Percentiles rank a stretch among this genome's conserved stretches.
Conservation (phyloP, 2,888 invertebrate species). For the Clivina fossor region DNA sequence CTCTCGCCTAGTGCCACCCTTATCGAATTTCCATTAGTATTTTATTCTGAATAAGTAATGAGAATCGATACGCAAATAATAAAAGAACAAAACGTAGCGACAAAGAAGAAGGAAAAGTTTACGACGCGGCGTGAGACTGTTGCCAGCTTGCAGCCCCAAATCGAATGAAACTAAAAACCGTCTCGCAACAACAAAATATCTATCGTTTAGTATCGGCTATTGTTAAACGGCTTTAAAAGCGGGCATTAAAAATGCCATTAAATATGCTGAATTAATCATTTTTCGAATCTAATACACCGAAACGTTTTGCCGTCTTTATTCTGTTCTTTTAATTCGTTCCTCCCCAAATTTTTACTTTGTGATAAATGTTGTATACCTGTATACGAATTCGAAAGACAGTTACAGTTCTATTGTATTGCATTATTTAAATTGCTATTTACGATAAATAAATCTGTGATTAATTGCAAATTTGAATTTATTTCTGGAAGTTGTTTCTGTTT, state of each 20-base stretch:
- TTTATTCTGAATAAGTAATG: conserved; percentile 32
- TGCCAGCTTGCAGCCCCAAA: conserved; percentile 2
- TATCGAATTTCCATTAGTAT: conserved; percentile 33
- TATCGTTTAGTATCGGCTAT: conserved; percentile 15
- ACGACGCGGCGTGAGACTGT: conserved; percentile 5
- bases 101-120: no score
- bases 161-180: not conserved
- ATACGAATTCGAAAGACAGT: no score
- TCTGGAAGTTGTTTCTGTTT: no score
- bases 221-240: conserved; percentile 11
- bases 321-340: conserved; percentile 3
- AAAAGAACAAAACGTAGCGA: not conserved
- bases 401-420: no score
- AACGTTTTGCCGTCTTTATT: conserved; percentile 5
- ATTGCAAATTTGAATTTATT: no score
- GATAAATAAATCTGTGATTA: no score
- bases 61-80: conserved; percentile 26
- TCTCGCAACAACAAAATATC: not conserved
- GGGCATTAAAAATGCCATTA: conserved; percentile 18
- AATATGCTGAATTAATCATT: conserved; percentile 28
- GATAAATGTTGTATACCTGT: conserved; percentile 22
- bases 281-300: conserved; percentile 18
- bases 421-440: no score
- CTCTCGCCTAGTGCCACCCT: conserved; percentile 11
- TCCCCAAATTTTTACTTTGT: not conserved